Base-by-base conservation (phyloP, 2,888 invertebrate species). In the Cataglyphis altisquamis region DNA sequence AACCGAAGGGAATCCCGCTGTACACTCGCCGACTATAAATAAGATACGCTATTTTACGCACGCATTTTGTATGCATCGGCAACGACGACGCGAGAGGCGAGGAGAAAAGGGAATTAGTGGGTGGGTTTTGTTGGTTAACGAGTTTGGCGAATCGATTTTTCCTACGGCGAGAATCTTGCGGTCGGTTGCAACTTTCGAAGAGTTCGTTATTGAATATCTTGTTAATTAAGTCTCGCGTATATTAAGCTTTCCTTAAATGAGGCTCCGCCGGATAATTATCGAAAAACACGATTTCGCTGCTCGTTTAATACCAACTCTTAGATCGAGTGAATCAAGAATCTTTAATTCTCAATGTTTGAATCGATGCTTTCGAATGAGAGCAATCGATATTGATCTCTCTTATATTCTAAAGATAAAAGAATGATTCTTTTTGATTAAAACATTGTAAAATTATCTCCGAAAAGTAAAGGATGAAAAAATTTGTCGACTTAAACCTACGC, bases 141-240 rank as follows among this genome's bases (percentile, higher is more conserved):
- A 72, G 73, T 72, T 80, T 72, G 73, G 72, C 39, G 32, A 73
- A 72, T 80, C 78, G 78, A 73, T 60, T 72, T 80, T 80, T 72
- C 78, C 32, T 70, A 70, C 32, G 12, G 21, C 21, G 78, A 45
- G 60, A 72, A 60, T 73, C 70, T 67, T 60, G 29, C 36, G 52
- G 39, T 70, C 72, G 32, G 60, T 80, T 41, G 57, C 68, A 67
- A 77, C 77, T 77, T 73, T 25, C 45, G 32, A 12, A 45, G 73
- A 80, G 73, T 80, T 80, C 32, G 45, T 78, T 78, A 72, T 80
- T 80, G 60, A 80, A 80, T 78, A 78, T 62, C 60, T 45, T 45
- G 78, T 78, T 80, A 80, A 80, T 80, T 72, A 80, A 78, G 57
- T 63, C 52, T 63, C 39, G 41, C 12, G 55, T 67, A 52, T 52